Base-by-base conservation (phyloP, 2,797 vertebrate genomes). In the Scleropages formosus region DNA sequence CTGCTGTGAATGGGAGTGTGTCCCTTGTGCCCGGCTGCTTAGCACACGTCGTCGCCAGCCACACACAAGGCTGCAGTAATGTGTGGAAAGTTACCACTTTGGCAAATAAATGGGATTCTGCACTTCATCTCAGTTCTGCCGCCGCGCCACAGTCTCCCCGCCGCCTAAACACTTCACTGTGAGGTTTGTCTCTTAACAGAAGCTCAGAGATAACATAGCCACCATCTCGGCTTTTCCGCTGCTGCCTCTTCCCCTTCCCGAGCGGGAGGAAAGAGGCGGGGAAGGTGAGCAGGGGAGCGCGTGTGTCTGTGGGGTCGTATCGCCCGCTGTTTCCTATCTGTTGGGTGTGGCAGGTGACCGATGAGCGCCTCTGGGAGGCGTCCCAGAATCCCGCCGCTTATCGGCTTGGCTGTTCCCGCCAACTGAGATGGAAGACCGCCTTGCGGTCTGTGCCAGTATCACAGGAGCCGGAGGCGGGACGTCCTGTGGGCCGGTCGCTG, bases 31-130 rank as follows among this genome's bases (percentile, higher is more conserved):
- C 12, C 75, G 67, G 69, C 44, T 66, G 20, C n/a, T 60, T 49
- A 79, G 64, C 51, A 58, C 64, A 66, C 47, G 60, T n/a, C 26
- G 80, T 82, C 80, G 78, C 78, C 51, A 53, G 76, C 80, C 78
- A 74, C 78, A 78, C 27, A 31, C 73, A 53, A 59, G 63, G 58
- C 72, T 63, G 65, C 61, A 66, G 81, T 81, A 80, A 77, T 81
- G 78, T 68, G 67, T 75, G 22, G 79, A 75, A 79, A 44, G 13
- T 63, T 56, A 76, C 62, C 77, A 78, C 73, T 78, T 58, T 56
- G 74, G 74, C 74, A 82, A 74, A 39, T 39, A 86, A 83, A 84
- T 82, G 73, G 67, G 77, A 82, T 84, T 84, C 84, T 75, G 72
- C 58, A 77, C 73, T 65, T 60, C 27, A 49, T 73, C 59, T 79